Evolutionary conservation across 2,797 vertebrate species (phyloP).

Genomic region (Notamacropus eugenii): DNA sequence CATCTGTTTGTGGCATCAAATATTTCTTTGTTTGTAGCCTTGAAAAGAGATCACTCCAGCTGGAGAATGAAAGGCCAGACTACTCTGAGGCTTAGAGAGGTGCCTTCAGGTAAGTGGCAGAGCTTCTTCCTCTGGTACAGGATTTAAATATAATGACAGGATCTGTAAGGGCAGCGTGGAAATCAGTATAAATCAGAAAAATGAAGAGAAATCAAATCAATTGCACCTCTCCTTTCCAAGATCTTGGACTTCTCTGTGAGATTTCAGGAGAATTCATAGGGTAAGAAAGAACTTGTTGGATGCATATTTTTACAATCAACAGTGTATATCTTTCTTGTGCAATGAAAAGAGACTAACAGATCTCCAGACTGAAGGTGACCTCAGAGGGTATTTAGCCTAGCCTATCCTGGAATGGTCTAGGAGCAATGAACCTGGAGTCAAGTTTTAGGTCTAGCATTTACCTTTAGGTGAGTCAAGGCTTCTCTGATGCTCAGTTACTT

Average conservation of each 20-base stretch:
- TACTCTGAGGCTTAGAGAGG: neutral
- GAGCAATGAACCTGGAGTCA: neutral
- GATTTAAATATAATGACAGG: neutral
- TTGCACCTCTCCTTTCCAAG: neutral
- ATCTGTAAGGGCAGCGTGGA: neutral
- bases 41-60: neutral
- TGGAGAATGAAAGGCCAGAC: neutral
- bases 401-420: neutral
- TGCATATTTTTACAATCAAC: neutral
- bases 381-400: neutral
- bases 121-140: neutral
- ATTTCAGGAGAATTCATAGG: neutral
- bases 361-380: neutral
- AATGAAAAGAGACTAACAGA: neutral
- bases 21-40: neutral
- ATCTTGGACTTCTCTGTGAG: neutral
- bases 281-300: neutral
- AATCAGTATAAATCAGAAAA: neutral
- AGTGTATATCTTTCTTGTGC: neutral
- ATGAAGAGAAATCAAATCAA: neutral
- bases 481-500: neutral
- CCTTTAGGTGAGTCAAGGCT: neutral
- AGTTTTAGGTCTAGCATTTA: neutral
- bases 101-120: neutral
- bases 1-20: conserved; percentile 14